A percentile compares a stretch with the other conserved stretches of the same genome.
phyloP scores from a whole-genome alignment of 1,140 invertebrate species.

The Saccostrea glomerata region DNA sequence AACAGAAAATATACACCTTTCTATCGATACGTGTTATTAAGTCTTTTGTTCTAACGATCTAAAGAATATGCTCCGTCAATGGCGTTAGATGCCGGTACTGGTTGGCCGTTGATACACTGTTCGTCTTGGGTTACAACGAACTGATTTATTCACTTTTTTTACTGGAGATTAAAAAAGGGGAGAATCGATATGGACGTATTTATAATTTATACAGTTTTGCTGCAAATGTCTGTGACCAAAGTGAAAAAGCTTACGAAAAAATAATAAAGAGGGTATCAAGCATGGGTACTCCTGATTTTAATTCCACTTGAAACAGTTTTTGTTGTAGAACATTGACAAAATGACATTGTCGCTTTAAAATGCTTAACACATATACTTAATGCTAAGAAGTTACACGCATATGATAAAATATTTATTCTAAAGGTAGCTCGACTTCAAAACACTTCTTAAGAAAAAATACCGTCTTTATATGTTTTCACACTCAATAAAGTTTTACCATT shows the following conservation, averaged over 20 bases:
- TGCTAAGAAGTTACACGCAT: background rate
- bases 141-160: constrained; percentile 24
- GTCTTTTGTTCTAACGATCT: constrained; percentile 9
- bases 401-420: background rate
- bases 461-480: background rate
- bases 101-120: background rate
- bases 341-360: background rate
- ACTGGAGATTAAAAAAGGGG: background rate
- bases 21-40: background rate
- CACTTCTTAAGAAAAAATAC: background rate
- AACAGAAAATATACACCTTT: background rate
- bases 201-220: constrained; percentile 23
- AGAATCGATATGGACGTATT: background rate
- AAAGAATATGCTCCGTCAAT: background rate
- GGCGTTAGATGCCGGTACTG: background rate
- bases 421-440: background rate
- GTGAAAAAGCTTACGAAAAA: background rate
- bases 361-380: background rate
- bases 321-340: background rate
- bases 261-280: background rate
- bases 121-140: background rate
- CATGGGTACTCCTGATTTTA: background rate
- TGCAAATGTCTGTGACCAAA: background rate
- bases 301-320: background rate
- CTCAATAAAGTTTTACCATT: background rate